Base-by-base conservation (phyloP, 1,140 invertebrate species). In the Hormaphis cornu region DNA sequence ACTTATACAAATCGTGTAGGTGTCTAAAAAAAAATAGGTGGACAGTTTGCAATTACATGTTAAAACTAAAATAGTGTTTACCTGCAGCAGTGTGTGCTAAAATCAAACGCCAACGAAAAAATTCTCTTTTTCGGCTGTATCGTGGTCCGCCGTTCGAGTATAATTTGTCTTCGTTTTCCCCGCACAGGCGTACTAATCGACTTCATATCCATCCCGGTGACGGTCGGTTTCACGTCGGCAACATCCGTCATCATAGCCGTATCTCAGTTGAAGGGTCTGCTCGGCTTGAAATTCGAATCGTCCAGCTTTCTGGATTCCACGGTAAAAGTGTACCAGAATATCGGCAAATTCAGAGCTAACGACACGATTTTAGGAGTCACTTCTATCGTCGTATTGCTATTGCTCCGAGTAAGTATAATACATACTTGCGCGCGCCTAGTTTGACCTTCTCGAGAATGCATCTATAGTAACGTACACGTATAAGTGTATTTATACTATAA, bases 171-270 rank as follows among this genome's bases (percentile, higher is more conserved):
- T n/a, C n/a, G n/a, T n/a, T n/a, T n/a, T n/a, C n/a, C n/a, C n/a
- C n/a, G n/a, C n/a, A n/a, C n/a, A 90, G 93, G 93, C 71, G 93
- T 95, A 76, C 76, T 96, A 18, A 85, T 95, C 48, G 88, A 93
- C 73, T 95, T 93, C 75, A 93, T 96, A 74, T 94, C 92, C 0
- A 82, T 86, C 71, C 90, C 93, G 3, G 91, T 95, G 0, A 92
- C 93, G 44, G 87, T 86, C 71, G 91, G 91, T 2, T 97, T 97
- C 73, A 95, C 91, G 0, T 87, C 89, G 28, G 91, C 91, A 1
- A 93, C 92, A 0, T 90, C 92, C n/a, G 79, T 95, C 26, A 92
- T 89, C 48, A 94, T 95, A 73, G 89, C 85, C 10, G 83, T 85
- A 59, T 85, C 89, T 0, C 93, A 96, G 78, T 76, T 95, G 3